phyloP scores from a whole-genome alignment of 30 jellyfish, hydroid and myxozoan genomes.

The Hydra vulgaris region DNA sequence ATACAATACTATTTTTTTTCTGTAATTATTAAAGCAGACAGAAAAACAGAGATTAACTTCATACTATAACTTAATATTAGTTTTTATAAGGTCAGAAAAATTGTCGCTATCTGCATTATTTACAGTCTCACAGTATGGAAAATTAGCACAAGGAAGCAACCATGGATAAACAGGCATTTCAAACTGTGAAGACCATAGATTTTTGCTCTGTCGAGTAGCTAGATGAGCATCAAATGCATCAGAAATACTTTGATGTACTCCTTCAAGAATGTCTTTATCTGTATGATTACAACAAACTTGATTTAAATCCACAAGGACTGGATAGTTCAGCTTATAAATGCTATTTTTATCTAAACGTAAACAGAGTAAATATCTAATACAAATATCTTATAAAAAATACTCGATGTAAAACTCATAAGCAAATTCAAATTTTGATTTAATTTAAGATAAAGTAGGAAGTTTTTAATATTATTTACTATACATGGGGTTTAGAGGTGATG shows the following conservation, averaged over 20 bases:
- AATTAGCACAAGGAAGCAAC: conserved; percentile 69
- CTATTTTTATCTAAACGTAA: conserved; percentile 9
- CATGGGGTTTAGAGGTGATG: no score
- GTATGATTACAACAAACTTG: not conserved
- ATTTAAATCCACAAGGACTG: conserved; percentile 1
- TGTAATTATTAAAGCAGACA: no score
- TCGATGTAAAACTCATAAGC: no score
- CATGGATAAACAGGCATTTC: conserved; percentile 85
- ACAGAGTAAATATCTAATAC: not conserved
- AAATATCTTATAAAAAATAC: no score
- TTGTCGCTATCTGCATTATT: not conserved
- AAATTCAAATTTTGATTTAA: no score
- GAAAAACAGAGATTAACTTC: no score
- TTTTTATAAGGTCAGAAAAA: not conserved
- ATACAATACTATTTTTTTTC: no score
- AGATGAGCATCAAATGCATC: conserved; percentile 3
- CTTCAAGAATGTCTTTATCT: conserved; percentile 17
- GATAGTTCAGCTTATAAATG: not conserved
- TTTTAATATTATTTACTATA: no score
- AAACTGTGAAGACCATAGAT: conserved; percentile 62
- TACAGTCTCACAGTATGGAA: conserved; percentile 45
- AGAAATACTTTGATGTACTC: conserved; percentile 21
- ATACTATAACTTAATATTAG: not conserved
- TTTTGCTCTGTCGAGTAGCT: conserved; percentile 22
- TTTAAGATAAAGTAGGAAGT: no score